Conservation (phyloP, 2,888 invertebrate species). For the Phengaris arion region DNA sequence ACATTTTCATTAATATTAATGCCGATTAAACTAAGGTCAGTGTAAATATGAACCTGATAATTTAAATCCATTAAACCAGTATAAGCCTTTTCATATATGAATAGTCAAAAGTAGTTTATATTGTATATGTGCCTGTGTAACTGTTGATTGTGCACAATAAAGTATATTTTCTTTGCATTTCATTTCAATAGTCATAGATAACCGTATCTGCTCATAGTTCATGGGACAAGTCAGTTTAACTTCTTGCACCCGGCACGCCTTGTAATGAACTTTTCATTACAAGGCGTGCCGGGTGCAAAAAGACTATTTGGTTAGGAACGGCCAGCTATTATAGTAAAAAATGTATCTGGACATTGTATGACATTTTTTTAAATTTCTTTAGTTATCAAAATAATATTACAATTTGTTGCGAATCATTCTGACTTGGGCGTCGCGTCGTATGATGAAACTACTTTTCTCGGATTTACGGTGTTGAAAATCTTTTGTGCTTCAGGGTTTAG, state of each 20-base stretch:
- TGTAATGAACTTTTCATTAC: too few species aligned
- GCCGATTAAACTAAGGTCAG: slow-evolving; percentile 13
- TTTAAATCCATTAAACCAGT: slow-evolving; percentile 12
- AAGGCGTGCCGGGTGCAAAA: too few species aligned
- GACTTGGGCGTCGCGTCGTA: neutral
- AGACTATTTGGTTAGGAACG: too few species aligned
- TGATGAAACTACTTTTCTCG: slow-evolving; percentile 25
- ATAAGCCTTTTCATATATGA: neutral
- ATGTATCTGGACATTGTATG: neutral
- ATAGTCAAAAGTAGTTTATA: too few species aligned
- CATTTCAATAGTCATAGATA: neutral
- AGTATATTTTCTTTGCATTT: too few species aligned
- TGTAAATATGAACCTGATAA: slow-evolving; percentile 22
- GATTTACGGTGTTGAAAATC: slow-evolving; percentile 37
- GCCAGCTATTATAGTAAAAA: too few species aligned
- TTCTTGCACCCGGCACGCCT: too few species aligned
- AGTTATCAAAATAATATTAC: too few species aligned
- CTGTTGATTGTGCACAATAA: too few species aligned
- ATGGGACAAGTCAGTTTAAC: too few species aligned
- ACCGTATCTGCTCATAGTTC: neutral
- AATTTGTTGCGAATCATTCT: too few species aligned
- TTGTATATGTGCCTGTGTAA: too few species aligned
- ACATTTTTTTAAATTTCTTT: neutral
- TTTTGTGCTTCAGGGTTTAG: slow-evolving; percentile 44
- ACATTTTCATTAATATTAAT: slow-evolving; percentile 23